phyloP scores from a whole-genome alignment of 2,888 invertebrate genomes.

The Cantharis flavilabris region DNA sequence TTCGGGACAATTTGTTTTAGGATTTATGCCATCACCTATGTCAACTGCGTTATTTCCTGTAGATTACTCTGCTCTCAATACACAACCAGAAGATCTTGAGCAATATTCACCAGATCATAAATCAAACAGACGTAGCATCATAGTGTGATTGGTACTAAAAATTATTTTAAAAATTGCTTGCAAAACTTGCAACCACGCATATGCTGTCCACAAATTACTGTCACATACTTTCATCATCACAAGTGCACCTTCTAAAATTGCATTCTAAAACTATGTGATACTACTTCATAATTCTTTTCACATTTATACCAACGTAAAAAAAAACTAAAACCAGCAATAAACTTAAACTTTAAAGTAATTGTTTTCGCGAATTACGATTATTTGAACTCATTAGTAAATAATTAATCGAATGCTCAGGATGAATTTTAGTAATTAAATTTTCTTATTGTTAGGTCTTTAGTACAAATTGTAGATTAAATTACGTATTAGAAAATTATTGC shows the following conservation, averaged over 20 bases:
- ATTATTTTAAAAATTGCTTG: constrained; percentile 22
- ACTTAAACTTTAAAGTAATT: neutral
- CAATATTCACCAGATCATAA: constrained; percentile 71
- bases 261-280: constrained; percentile 56
- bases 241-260: constrained; percentile 54
- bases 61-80: constrained; percentile 76
- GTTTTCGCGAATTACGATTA: neutral
- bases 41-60: constrained; percentile 70
- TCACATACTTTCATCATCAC: constrained; percentile 41
- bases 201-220: constrained; percentile 22
- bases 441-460: neutral
- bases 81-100: constrained; percentile 70
- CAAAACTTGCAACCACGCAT: constrained; percentile 16
- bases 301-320: constrained; percentile 26
- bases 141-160: constrained; percentile 54
- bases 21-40: constrained; percentile 62
- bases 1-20: constrained; percentile 75
- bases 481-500: neutral
- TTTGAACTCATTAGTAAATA: neutral
- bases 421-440: neutral
- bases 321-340: constrained; percentile 23
- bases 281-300: constrained; percentile 34
- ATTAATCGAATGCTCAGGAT: neutral
- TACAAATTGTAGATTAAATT: neutral
- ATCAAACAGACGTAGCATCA: constrained; percentile 71